These are phyloP conservation scores for Notolabrus celidotus DNA, from an alignment of 2,797 vertebrate species.

Conservation along the genomic window DNA sequence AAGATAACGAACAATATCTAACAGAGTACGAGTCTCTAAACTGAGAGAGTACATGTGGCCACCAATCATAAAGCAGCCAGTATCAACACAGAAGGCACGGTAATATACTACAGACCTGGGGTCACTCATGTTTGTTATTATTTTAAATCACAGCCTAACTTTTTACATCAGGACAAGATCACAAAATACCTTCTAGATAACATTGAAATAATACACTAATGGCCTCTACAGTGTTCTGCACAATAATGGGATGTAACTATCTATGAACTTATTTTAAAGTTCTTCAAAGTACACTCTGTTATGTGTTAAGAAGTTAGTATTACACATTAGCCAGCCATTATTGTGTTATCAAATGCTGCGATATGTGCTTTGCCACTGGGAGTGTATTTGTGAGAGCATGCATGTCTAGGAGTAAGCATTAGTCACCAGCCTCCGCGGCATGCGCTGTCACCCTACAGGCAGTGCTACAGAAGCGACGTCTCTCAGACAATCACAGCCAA, in stretches of 20 bases:
- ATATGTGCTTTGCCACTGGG: constrained; percentile 21
- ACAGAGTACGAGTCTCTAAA: too few relatives aligned
- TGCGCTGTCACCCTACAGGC: constrained; percentile 56
- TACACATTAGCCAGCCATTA: constrained; percentile 46
- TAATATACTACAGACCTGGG: too few relatives aligned
- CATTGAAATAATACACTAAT: neutral
- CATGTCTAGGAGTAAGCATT: constrained; percentile 65
- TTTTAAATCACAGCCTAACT: too few relatives aligned
- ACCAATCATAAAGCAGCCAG: too few relatives aligned
- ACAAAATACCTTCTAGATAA: neutral
- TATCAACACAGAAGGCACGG: too few relatives aligned
- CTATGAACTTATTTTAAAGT: neutral
- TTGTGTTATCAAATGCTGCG: constrained; percentile 22
- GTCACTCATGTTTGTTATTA: too few relatives aligned
- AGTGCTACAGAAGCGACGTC: constrained; percentile 63
- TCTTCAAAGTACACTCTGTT: neutral
- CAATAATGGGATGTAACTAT: constrained; percentile 17
- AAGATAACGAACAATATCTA: too few relatives aligned
- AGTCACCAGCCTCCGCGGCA: constrained; percentile 64
- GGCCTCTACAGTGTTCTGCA: constrained; percentile 3
- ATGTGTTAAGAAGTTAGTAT: constrained; percentile 36
- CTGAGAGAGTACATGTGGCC: too few relatives aligned
- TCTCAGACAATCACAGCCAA: constrained; percentile 73
- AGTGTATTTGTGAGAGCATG: constrained; percentile 41
- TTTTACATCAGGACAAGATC: neutral